Percentiles rank a stretch among this genome's conserved stretches.
These are phyloP conservation scores for Dicycla oo DNA, from an alignment of 2,888 invertebrate genomes.

Conservation along the genomic window DNA sequence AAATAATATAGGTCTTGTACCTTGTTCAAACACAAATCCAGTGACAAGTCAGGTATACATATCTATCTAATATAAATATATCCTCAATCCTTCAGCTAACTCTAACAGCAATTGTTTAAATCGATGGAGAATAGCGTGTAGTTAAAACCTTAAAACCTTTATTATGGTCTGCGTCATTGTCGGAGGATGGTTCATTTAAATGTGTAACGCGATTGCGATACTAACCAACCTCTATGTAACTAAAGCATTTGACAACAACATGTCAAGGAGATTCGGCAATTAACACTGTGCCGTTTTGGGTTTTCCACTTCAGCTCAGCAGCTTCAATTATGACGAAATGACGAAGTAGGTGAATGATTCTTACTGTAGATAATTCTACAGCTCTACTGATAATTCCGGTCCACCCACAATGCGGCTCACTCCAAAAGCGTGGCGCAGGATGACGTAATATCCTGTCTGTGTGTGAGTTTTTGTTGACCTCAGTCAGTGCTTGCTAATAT, in stretches of 20 bases:
- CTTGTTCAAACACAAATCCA: not conserved
- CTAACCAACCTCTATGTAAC: not conserved
- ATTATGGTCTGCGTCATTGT: slow-evolving; percentile 43
- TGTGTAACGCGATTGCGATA: slow-evolving; percentile 36
- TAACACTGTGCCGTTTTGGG: slow-evolving; percentile 40
- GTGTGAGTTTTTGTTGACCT: slow-evolving; percentile 59
- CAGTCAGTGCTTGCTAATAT: slow-evolving; percentile 52
- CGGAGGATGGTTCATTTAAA: slow-evolving; percentile 39
- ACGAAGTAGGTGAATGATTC: slow-evolving; percentile 21
- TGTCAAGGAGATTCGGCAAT: slow-evolving; percentile 50
- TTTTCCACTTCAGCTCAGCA: slow-evolving; percentile 5
- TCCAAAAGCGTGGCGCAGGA: slow-evolving; percentile 55
- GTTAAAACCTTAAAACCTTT: slow-evolving; percentile 22
- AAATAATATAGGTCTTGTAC: not conserved
- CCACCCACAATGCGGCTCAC: slow-evolving; percentile 57
- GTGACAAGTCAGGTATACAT: not conserved
- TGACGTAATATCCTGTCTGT: slow-evolving; percentile 73
- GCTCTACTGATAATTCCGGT: slow-evolving; percentile 28
- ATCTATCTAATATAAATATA: too few species aligned
- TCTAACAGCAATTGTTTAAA: slow-evolving; percentile 10
- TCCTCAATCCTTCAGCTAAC: slow-evolving; percentile 5
- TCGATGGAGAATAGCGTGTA: slow-evolving; percentile 30
- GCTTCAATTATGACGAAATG: slow-evolving; percentile 20
- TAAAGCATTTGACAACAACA: slow-evolving; percentile 28
- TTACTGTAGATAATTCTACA: slow-evolving; percentile 15